Evolutionary conservation across 2,888 invertebrate species (phyloP), one percentile per base, ranked within the genome.

Genomic region (Bombyx huttoni): DNA sequence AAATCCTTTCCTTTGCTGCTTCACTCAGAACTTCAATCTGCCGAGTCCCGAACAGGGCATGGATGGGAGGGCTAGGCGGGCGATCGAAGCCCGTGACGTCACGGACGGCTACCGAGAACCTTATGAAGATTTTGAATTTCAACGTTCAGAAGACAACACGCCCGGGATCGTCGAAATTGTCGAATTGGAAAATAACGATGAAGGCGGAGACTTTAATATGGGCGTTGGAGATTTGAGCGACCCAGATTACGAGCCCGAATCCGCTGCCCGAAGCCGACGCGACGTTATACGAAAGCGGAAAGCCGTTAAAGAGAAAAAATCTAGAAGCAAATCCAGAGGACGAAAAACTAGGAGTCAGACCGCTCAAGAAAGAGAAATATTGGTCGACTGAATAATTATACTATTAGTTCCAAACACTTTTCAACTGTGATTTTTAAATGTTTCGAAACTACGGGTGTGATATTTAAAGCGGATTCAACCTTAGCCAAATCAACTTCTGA

Each of bases 21-120:
- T 77, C 74, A 76, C 70, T 75, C 78, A 88, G 88, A 88, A 88
- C 73, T 80, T 88, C 73, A 87, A 87, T 77, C 67, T 87, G 70
- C 87, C 88, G 75, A 77, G 62, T 62, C 74, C 79, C 52, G 84
- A 80, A 56, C 78, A 71, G 62, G 73, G 70, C 46, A 60, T 56
- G 51, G 67, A 67, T 24, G 62, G 55, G 55, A 62, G 61, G 53
- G 65, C 65, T 61, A 67, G 70, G 56, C 67, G 70, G 54, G 76
- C 75, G 49, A 76, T 82, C 53, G 56, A 59, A 10, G 61, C 61
- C 12, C 78, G 75, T 49, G 87, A 87, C 66, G 77, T 70, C 60
- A 69, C 75, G 24, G 87, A 88, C 58, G 79, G 80, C 7, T 79
- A 70, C 60, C 72, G 65, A 13, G 70, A 73, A 46, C 52, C 63